These are phyloP conservation scores for Sinocyclocheilus maitianheensis DNA, from an alignment of 2,113 vertebrate genomes.

Conservation along the genomic window DNA sequence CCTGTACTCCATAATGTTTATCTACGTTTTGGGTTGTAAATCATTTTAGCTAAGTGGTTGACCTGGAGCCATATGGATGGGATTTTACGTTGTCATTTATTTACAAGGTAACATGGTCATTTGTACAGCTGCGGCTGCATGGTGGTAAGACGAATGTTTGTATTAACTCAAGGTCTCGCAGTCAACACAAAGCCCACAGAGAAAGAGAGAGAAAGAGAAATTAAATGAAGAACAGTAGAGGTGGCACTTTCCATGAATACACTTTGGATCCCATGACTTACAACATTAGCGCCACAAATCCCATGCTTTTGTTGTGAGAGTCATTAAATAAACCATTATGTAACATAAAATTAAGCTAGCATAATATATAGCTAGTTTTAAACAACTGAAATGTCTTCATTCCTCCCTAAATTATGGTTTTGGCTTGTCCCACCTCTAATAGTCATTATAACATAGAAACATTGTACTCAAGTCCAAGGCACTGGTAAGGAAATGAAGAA, in stretches of 20 bases:
- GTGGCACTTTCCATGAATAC: not conserved
- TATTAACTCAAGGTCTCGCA: slow-evolving; percentile 19
- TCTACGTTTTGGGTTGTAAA: slow-evolving; percentile 27
- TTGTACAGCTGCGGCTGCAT: slow-evolving; percentile 34
- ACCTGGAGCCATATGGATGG: slow-evolving; percentile 32
- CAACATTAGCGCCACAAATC: not conserved
- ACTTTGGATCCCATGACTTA: not conserved
- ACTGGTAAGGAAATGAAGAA: not conserved
- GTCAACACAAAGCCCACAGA: slow-evolving; percentile 17
- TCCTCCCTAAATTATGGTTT: not conserved
- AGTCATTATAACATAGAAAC: slow-evolving; percentile 18
- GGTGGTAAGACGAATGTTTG: not conserved
- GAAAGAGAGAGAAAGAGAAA: not conserved
- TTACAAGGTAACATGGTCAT: slow-evolving; percentile 27
- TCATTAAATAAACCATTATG: not conserved
- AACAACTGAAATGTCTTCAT: not conserved
- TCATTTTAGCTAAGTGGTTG: slow-evolving; percentile 29
- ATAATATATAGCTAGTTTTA: not conserved
- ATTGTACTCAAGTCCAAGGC: not conserved
- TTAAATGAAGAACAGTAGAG: not conserved
- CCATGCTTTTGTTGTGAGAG: not conserved
- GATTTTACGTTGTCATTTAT: slow-evolving; percentile 36
- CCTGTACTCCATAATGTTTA: slow-evolving; percentile 38
- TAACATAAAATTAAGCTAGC: not conserved
- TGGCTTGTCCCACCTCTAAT: not conserved